These are phyloP conservation scores for Actinernus sp. DNA, from an alignment of 92 coral and sea anemone genomes.

Conservation along the genomic window DNA sequence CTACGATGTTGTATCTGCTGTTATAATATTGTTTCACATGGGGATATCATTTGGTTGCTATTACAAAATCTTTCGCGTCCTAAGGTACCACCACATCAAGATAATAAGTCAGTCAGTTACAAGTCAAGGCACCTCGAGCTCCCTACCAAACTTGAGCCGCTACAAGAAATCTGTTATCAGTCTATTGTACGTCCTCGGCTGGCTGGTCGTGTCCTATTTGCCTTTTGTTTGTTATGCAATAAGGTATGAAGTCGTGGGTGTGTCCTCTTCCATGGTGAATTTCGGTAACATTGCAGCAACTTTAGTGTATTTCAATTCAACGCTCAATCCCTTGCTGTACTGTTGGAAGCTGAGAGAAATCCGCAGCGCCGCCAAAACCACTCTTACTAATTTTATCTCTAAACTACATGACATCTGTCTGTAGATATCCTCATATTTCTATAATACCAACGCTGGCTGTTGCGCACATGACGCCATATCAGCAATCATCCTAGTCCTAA, in stretches of 20 bases:
- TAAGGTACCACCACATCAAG: not conserved
- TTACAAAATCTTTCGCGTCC: not conserved
- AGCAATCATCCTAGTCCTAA: no score
- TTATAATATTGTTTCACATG: no score
- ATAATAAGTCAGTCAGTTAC: not conserved
- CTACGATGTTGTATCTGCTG: no score
- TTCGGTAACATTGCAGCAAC: no score
- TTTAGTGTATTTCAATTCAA: not conserved
- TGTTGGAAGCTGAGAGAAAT: constrained; percentile 7
- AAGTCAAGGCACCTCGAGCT: not conserved
- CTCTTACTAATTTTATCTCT: no score
- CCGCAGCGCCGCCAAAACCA: not conserved
- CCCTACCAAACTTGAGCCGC: not conserved
- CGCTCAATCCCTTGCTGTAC: constrained; percentile 2
- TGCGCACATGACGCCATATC: no score
- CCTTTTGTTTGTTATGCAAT: not conserved
- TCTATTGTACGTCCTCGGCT: not conserved
- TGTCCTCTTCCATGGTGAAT: not conserved
- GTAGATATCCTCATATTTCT: no score
- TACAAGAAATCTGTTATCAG: constrained; percentile 2
- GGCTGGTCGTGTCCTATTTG: not conserved
- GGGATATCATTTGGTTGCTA: no score
- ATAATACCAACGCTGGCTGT: no score
- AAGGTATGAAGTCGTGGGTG: not conserved
- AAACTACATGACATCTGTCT: no score